Base-by-base conservation (phyloP, 2,113 vertebrate species). In the Aldabrachelys gigantea region DNA sequence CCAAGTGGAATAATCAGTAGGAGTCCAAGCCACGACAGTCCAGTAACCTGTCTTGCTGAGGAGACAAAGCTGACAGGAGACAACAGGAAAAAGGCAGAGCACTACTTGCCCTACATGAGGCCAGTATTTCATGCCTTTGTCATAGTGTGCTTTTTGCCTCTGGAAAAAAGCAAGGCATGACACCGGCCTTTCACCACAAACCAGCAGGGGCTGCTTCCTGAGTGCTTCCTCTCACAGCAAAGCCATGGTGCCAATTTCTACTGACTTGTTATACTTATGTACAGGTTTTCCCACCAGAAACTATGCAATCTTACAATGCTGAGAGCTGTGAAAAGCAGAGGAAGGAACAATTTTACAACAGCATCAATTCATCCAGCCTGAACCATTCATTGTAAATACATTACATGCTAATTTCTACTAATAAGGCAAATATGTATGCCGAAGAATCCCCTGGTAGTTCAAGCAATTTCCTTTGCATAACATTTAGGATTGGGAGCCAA, bases 1-100 rank as follows among this genome's bases (percentile, higher is more conserved):
- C 84, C 95, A 91, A 97, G 96, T 52, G 87, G 93, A 98, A 98
- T 94, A 97, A 97, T 96, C 69, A 9, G 89, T 85, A 94, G 89
- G 72, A 92, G 93, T 89, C 82, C 10, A 25, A 96, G 91, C 88
- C 97, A 93, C 49, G 90, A 72, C 82, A 72, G 94, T 96, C 95
- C 89, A 96, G 91, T 91, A 97, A 97, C 80, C 91, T 82, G 27
- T 79, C 95, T n/a, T 56, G 82, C 93, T 82, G 69, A 56, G 88
- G 72, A 92, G 85, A 81, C 56, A 38, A 94, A 44, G 10, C 17
- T 87, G 76, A 89, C 87, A 94, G 88, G 52, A 93, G 94, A 84
- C 62, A 82, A 50, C 2, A 6, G 80, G 35, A 96, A 78, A 65
- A 96, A 81, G 11, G 27, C 3, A 41, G 52, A n/a, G 69, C 49